phyloP scores from a whole-genome alignment of 2,797 vertebrate species.

The Allobates femoralis region DNA sequence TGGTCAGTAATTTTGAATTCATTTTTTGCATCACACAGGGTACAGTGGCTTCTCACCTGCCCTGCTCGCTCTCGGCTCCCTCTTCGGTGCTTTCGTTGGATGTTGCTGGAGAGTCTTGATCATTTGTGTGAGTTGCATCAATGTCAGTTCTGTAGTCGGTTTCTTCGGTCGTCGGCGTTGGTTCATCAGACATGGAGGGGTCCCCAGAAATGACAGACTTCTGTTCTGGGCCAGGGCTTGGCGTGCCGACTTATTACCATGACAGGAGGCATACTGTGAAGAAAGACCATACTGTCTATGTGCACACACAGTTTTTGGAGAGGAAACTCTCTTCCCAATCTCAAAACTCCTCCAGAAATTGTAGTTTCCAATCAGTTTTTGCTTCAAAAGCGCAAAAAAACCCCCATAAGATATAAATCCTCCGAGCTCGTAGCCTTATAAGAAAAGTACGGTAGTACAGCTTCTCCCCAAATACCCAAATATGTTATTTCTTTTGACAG shows the following conservation, averaged over 20 bases:
- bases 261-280: slow-evolving; percentile 64
- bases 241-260: slow-evolving; percentile 52
- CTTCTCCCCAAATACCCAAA: too few relatives aligned
- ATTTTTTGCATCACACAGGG: background rate
- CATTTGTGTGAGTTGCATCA: slow-evolving; percentile 65
- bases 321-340: too few relatives aligned
- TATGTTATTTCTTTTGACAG: too few relatives aligned
- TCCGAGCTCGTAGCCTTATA: too few relatives aligned
- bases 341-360: too few relatives aligned
- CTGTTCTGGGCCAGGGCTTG: slow-evolving; percentile 54
- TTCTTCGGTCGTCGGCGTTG: slow-evolving; percentile 21
- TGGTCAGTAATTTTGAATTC: too few relatives aligned
- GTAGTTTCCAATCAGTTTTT: too few relatives aligned
- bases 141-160: slow-evolving; percentile 57
- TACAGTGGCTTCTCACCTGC: slow-evolving; percentile 24
- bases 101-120: slow-evolving; percentile 54
- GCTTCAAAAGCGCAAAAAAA: too few relatives aligned
- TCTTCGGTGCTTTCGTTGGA: slow-evolving; percentile 39
- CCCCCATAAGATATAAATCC: too few relatives aligned
- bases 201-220: slow-evolving; percentile 54
- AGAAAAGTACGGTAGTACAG: too few relatives aligned
- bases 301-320: too few relatives aligned
- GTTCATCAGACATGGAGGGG: slow-evolving; percentile 60
- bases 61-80: background rate
- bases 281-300: background rate